phyloP scores from a whole-genome alignment of 2,888 invertebrate species.

The Eurytoma adleriae region DNA sequence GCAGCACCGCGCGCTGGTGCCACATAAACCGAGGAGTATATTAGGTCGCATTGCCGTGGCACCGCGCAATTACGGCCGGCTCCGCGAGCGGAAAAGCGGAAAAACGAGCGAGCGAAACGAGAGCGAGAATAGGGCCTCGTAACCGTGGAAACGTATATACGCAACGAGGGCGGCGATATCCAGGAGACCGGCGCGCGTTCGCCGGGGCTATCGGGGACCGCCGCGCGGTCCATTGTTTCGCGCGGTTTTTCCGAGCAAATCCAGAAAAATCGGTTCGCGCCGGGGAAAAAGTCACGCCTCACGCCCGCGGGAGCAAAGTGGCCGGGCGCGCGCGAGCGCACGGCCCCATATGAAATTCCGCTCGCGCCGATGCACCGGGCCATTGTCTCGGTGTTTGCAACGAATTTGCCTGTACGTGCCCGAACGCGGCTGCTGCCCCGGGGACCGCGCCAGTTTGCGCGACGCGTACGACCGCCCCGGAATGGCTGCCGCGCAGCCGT shows the following conservation, averaged over 20 bases:
- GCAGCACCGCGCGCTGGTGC: no score
- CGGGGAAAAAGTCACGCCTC: conserved; percentile 26
- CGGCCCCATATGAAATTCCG: conserved; percentile 60
- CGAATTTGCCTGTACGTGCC: conserved; percentile 72
- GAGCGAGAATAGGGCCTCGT: no score
- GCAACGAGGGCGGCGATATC: not conserved
- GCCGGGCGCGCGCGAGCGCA: conserved; percentile 1
- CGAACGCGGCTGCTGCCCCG: conserved; percentile 19
- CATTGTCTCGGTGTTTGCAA: conserved; percentile 66
- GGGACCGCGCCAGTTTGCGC: conserved; percentile 61
- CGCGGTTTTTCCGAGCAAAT: not conserved
- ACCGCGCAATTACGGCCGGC: no score
- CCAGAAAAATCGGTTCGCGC: conserved; percentile 1
- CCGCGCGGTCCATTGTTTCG: not conserved
- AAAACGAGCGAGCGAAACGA: no score
- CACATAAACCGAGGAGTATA: no score
- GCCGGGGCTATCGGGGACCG: not conserved
- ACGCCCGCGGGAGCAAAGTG: conserved; percentile 15
- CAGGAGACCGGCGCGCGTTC: not conserved
- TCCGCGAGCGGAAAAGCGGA: no score
- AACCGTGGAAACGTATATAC: no score
- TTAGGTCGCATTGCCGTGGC: no score
- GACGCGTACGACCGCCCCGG: no score
- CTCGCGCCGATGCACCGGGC: conserved; percentile 61
- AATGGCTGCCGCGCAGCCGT: no score